Evolutionary conservation across 2,113 vertebrate genomes (phyloP).

Genomic region (Plestiodon gilberti): DNA sequence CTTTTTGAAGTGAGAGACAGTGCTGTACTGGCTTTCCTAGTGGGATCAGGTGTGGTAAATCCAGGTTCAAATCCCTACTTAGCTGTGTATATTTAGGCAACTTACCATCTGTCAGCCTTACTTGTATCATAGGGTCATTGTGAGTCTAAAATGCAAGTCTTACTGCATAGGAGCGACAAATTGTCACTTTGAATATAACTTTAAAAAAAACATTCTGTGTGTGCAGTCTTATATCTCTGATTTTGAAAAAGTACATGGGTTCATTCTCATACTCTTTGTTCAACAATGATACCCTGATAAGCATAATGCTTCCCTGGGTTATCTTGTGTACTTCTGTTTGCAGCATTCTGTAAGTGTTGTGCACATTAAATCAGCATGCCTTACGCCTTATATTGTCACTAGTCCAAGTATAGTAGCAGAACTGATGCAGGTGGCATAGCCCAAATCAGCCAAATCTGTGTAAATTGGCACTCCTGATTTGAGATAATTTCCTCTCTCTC

Average conservation of each 20-base stretch:
- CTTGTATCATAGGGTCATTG: neutral
- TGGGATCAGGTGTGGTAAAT: neutral
- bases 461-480: no score
- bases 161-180: neutral
- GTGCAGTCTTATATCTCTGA: neutral
- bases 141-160: neutral
- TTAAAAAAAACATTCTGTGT: neutral
- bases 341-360: neutral
- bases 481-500: no score
- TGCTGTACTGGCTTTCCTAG: neutral
- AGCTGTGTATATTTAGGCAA: neutral
- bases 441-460: no score
- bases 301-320: neutral
- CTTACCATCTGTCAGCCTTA: neutral
- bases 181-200: no score
- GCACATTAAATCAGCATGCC: no score
- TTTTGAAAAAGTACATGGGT: neutral
- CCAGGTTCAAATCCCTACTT: neutral
- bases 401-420: no score
- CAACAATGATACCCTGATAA: neutral
- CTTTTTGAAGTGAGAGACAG: neutral
- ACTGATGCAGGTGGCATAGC: no score
- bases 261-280: neutral
- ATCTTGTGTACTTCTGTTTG: neutral
- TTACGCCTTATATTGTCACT: no score